Base-by-base conservation (phyloP, 2,888 invertebrate species). In the Aromia moschata region DNA sequence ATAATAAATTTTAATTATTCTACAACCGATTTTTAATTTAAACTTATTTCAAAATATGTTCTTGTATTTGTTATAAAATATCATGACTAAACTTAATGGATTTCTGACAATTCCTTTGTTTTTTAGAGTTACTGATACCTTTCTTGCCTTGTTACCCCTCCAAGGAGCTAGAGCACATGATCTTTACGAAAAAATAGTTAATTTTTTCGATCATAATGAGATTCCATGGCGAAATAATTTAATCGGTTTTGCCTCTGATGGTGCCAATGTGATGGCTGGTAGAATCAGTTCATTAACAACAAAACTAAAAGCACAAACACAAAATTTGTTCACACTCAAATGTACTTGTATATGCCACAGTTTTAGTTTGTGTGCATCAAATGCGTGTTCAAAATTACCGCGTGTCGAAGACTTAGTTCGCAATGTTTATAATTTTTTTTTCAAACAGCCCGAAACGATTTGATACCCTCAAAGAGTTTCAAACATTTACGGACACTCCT, bases 301-400 rank as follows among this genome's bases (percentile, higher is more conserved):
- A 10, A 11, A 18, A 5, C 41, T 60, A 16, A 18, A 20, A 33
- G 15, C 9, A 20, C 56, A 56, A 1, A 36, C 45, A 11, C 52
- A 44, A 14, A n/a, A 45, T 45, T 12, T 58, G 18, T 45, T 31
- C 17, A 30, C n/a, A 15, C 16, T 53, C 14, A 58, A 53, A 46
- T 58, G 53, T n/a, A n/a, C n/a, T n/a, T n/a, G n/a, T n/a, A n/a
- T 14, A 52, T 55, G 55, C 17, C 44, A 59, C 16, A 69, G 64
- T 7, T 65, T 71, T 16, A 59, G 59, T 5, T 54, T 68, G 51
- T 67, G 66, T 55, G 67, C 69, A 25, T 51, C 45, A 43, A 57
- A 67, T 47, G 67, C 70, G n/a, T 67, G 64, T n/a, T 15, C 9
- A 12, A 25, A 25, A 15, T 9, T 4, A 14, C 14, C 12, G 14